These are phyloP conservation scores for Etheostoma cragini DNA, from an alignment of 2,113 vertebrate genomes.

Conservation along the genomic window DNA sequence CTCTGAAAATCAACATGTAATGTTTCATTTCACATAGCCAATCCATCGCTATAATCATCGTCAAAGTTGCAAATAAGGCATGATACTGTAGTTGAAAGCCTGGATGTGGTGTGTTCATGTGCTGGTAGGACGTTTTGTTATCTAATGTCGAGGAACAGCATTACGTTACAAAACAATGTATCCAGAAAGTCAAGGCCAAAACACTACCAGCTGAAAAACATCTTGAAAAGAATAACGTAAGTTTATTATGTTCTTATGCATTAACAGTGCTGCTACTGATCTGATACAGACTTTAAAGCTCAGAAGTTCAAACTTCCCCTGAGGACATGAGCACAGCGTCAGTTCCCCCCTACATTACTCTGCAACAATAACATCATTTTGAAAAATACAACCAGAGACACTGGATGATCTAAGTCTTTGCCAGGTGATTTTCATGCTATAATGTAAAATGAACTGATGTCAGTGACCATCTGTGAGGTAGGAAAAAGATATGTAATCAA, in stretches of 20 bases:
- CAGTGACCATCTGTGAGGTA: neutral
- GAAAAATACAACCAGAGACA: neutral
- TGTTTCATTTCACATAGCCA: neutral
- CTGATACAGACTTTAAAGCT: neutral
- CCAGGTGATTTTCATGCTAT: neutral
- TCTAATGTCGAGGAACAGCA: neutral
- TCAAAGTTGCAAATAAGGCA: neutral
- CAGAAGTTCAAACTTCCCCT: neutral
- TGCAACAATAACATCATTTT: neutral
- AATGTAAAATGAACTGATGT: slow-evolving; percentile 7
- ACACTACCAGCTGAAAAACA: slow-evolving; percentile 7
- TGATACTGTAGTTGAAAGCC: neutral
- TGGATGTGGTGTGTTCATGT: neutral
- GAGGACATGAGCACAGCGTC: neutral
- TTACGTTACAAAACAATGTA: neutral
- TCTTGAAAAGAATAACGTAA: neutral
- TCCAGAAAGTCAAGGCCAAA: neutral
- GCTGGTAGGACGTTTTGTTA: neutral
- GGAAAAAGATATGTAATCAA: neutral
- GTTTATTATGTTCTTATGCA: slow-evolving; percentile 8
- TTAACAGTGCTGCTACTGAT: slow-evolving; percentile 12
- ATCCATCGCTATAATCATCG: neutral
- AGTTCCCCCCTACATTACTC: slow-evolving; percentile 14
- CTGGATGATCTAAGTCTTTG: neutral
- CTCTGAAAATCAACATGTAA: neutral